Conservation (phyloP, 1,140 invertebrate genomes). For the Mercenaria mercenaria region DNA sequence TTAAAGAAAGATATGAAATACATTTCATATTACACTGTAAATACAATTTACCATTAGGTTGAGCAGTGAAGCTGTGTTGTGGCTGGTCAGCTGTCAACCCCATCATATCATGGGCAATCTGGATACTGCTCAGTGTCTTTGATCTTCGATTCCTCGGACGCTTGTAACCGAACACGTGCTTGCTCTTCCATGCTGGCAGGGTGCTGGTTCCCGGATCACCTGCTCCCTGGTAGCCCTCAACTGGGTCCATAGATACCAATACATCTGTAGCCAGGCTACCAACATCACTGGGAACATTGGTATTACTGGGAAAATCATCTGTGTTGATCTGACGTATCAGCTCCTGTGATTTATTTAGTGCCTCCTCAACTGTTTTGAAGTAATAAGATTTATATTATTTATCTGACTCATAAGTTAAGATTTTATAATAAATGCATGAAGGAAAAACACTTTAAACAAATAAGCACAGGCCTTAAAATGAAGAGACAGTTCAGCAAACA, state of each 20-base stretch:
- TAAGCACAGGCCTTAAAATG: too few species aligned
- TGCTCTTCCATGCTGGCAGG: constrained; percentile 52
- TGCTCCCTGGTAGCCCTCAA: not conserved
- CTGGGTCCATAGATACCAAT: constrained; percentile 51
- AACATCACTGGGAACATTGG: constrained; percentile 55
- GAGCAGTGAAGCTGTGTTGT: constrained; percentile 47
- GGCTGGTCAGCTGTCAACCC: constrained; percentile 5
- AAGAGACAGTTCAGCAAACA: too few species aligned
- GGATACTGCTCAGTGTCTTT: constrained; percentile 63
- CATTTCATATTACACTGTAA: too few species aligned
- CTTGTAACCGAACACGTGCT: constrained; percentile 61
- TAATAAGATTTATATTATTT: not conserved
- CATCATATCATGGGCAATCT: constrained; percentile 66
- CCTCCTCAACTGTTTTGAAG: constrained; percentile 51
- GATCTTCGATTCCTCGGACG: constrained; percentile 37
- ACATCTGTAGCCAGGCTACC: constrained; percentile 56
- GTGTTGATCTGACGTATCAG: constrained; percentile 37
- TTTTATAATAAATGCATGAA: too few species aligned
- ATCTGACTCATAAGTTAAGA: too few species aligned
- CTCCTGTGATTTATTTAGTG: constrained; percentile 61
- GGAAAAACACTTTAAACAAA: too few species aligned
- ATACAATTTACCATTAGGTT: constrained; percentile 20
- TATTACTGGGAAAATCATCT: constrained; percentile 20
- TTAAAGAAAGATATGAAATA: too few species aligned
- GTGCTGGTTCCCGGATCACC: not conserved